A percentile compares a stretch with the other conserved stretches of the same genome.
phyloP scores from a whole-genome alignment of 2,888 invertebrate genomes.

The Pseudanteris insignis region DNA sequence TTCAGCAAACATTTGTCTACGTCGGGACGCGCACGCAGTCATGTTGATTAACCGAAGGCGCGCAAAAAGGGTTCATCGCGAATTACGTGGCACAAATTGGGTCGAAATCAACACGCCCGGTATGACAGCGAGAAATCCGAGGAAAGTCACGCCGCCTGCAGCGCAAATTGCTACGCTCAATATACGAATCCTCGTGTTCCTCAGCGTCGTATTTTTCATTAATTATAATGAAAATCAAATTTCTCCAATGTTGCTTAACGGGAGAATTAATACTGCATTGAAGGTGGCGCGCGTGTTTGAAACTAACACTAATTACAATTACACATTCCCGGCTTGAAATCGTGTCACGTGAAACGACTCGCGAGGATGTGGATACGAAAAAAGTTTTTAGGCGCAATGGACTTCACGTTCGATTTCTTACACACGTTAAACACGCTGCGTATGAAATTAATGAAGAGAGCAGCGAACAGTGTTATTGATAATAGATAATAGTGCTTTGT shows the following conservation, averaged over 20 bases:
- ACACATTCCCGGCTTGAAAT: conserved; percentile 31
- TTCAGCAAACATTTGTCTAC: too few species aligned
- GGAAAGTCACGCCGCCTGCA: neutral
- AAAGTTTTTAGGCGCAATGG: conserved; percentile 52
- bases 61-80: conserved; percentile 7
- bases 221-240: conserved; percentile 27
- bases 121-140: neutral
- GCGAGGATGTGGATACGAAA: conserved; percentile 7
- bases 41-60: too few species aligned
- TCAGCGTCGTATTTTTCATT: conserved; percentile 3
- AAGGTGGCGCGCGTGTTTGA: conserved; percentile 13
- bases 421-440: conserved; percentile 47
- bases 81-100: conserved; percentile 5
- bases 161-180: conserved; percentile 3
- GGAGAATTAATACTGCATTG: conserved; percentile 33
- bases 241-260: conserved; percentile 12
- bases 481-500: conserved; percentile 43
- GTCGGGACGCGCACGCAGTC: too few species aligned
- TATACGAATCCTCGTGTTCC: neutral
- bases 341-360: conserved; percentile 35
- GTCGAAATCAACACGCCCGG: conserved; percentile 3
- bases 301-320: conserved; percentile 37
- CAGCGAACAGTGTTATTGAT: conserved; percentile 54
- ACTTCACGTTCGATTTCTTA: conserved; percentile 47
- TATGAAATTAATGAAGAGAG: conserved; percentile 53